phyloP scores from a whole-genome alignment of 2,797 vertebrate species.

The Scolopax rusticola region DNA sequence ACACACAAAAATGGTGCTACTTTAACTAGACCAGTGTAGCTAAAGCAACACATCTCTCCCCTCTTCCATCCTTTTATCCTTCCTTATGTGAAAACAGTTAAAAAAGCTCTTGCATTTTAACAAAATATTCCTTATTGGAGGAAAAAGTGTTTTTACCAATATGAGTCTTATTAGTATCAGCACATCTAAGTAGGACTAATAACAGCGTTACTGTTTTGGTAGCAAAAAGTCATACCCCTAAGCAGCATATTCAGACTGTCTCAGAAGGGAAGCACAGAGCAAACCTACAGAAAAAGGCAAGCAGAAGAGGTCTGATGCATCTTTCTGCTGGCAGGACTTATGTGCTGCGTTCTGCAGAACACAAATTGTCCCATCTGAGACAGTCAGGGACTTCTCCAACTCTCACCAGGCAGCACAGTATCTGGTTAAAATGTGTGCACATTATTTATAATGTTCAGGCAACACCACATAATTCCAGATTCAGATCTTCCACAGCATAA shows the following conservation, averaged over 20 bases:
- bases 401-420: not conserved
- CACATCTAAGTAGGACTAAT: not conserved
- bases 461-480: not conserved
- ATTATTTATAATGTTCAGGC: not conserved
- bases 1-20: conserved; percentile 58
- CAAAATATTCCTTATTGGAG: not conserved
- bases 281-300: not conserved
- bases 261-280: not conserved
- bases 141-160: not conserved
- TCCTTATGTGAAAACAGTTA: not conserved
- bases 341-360: not conserved
- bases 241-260: not conserved
- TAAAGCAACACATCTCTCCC: not conserved
- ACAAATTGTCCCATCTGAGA: not conserved
- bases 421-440: not conserved
- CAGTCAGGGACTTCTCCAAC: not conserved
- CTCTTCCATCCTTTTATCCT: not conserved
- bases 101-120: not conserved
- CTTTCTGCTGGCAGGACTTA: not conserved
- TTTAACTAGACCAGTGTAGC: conserved; percentile 20
- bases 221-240: not conserved
- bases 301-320: not conserved
- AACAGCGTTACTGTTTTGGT: not conserved
- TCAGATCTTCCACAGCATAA: not conserved
- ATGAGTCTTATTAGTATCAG: not conserved